Conservation (phyloP, 2,888 invertebrate genomes). For the Dendrolimus pini region DNA sequence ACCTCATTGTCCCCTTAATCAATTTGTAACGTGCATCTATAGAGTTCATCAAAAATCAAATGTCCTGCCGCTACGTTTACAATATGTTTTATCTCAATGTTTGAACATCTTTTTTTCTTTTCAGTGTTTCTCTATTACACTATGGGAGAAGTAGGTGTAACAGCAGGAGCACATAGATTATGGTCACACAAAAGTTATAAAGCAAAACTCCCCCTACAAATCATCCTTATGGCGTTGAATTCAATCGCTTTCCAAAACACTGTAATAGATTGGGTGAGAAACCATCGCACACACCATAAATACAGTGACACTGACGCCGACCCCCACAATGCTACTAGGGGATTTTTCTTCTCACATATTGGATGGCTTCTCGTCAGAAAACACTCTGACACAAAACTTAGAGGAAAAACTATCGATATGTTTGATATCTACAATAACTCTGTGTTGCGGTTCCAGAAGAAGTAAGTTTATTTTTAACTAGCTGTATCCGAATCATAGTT, state of each 20-base stretch:
- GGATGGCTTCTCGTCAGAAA: slow-evolving; percentile 89
- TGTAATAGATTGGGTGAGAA: slow-evolving; percentile 76
- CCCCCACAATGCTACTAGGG: slow-evolving; percentile 85
- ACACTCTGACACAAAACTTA: slow-evolving; percentile 82
- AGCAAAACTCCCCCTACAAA: slow-evolving; percentile 34
- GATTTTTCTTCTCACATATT: slow-evolving; percentile 90
- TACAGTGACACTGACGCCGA: slow-evolving; percentile 58
- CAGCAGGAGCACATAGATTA: slow-evolving; percentile 37
- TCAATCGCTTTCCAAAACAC: slow-evolving; percentile 61
- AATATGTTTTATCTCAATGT: too few species aligned
- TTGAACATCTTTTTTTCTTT: slow-evolving; percentile 8
- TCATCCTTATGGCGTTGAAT: slow-evolving; percentile 35
- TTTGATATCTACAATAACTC: slow-evolving; percentile 83
- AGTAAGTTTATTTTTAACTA: slow-evolving; percentile 45
- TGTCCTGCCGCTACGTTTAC: too few species aligned
- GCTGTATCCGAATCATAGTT: too few species aligned
- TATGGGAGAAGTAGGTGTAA: slow-evolving; percentile 30
- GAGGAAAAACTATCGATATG: slow-evolving; percentile 82
- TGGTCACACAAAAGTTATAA: slow-evolving; percentile 38
- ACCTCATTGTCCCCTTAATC: too few species aligned
- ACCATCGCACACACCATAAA: slow-evolving; percentile 84
- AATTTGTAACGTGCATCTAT: too few species aligned
- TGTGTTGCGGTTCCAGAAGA: slow-evolving; percentile 82
- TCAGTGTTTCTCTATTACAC: slow-evolving; percentile 23
- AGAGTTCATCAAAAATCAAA: too few species aligned